Conservation (phyloP, 2,888 invertebrate genomes). For the Ophion costatus region DNA sequence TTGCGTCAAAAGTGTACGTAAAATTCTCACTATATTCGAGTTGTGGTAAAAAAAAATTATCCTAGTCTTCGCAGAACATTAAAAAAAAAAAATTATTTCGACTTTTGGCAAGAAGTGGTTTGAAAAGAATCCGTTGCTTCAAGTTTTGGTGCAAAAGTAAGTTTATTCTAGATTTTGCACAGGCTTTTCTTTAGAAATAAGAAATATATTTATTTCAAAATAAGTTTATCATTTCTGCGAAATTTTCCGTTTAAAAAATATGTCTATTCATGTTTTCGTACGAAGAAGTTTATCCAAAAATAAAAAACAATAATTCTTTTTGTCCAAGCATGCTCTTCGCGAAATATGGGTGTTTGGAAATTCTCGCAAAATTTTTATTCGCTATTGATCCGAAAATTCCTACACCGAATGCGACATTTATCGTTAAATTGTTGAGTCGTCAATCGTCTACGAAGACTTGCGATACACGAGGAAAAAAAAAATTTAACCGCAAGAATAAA, state of each 20-base stretch:
- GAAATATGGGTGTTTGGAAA: not conserved
- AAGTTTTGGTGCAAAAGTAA: not conserved
- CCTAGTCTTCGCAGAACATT: too few relatives aligned
- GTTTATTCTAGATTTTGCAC: not conserved
- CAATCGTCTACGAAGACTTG: not conserved
- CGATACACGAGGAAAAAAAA: not conserved
- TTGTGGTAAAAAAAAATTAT: too few relatives aligned
- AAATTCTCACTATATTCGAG: too few relatives aligned
- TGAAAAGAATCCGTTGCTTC: too few relatives aligned
- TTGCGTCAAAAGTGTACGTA: too few relatives aligned
- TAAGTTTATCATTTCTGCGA: not conserved
- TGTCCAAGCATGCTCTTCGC: not conserved
- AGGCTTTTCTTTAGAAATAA: too few relatives aligned
- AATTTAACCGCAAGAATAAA: not conserved
- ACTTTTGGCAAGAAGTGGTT: too few relatives aligned
- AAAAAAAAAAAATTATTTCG: too few relatives aligned
- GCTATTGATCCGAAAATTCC: not conserved
- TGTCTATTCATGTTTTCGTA: not conserved
- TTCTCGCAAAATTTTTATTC: not conserved
- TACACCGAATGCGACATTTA: constrained; percentile 8
- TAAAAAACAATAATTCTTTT: not conserved
- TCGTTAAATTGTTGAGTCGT: constrained; percentile 18
- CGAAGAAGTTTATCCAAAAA: not conserved
- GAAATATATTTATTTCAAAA: too few relatives aligned
- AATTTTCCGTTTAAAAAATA: not conserved